A percentile compares a stretch with the other conserved stretches of the same genome.
Evolutionary conservation across 2,113 vertebrate species (phyloP).

Genomic region (Ptilonorhynchus violaceus): DNA sequence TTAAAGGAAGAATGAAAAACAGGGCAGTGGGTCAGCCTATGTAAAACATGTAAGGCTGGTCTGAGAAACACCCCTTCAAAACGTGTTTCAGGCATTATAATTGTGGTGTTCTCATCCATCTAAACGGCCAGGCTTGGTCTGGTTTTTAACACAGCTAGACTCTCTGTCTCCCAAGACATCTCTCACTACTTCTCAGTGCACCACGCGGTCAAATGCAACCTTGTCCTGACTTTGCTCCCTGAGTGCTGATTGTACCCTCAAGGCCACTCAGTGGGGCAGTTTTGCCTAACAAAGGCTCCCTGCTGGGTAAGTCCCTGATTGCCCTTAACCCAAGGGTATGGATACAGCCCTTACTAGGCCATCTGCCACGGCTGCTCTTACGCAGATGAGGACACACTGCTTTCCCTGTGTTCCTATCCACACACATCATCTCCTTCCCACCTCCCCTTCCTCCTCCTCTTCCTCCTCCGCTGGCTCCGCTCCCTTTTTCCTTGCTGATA

Average conservation of each 20-base stretch:
- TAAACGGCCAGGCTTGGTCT: neutral
- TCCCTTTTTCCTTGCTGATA: neutral
- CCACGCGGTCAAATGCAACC: neutral
- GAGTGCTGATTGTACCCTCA: neutral
- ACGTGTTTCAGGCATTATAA: neutral
- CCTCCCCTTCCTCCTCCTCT: neutral
- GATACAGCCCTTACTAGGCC: neutral
- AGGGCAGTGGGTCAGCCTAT: no score
- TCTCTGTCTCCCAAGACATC: neutral
- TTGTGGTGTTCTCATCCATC: neutral
- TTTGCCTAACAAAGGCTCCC: conserved; percentile 11
- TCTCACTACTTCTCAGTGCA: neutral
- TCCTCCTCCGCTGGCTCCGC: accelerated
- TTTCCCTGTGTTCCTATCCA: neutral
- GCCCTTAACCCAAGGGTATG: neutral
- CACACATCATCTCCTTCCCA: neutral
- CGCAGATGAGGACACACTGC: neutral
- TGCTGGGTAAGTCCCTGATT: neutral
- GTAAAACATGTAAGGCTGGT: neutral
- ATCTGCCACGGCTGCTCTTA: neutral
- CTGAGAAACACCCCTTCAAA: neutral
- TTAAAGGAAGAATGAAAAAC: neutral
- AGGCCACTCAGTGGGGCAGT: neutral
- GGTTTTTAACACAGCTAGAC: neutral
- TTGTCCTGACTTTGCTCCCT: neutral